These are phyloP conservation scores for Conchocele bisecta DNA, from an alignment of 2,888 invertebrate species.

Conservation along the genomic window DNA sequence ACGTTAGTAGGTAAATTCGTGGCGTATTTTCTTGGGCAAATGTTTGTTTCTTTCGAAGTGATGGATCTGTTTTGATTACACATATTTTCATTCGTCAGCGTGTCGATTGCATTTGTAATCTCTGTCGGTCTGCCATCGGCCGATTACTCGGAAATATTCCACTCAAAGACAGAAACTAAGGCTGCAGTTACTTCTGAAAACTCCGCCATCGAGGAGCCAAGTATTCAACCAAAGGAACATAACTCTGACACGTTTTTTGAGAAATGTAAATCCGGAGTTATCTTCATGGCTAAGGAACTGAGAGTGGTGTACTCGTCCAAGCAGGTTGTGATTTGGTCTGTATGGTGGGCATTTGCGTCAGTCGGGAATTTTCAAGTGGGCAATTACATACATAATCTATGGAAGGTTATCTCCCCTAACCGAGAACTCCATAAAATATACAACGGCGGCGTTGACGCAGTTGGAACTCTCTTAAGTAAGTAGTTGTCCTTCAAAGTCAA, in stretches of 20 bases:
- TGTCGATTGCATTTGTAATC: slow-evolving; percentile 89
- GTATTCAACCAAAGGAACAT: too few relatives aligned
- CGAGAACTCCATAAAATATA: slow-evolving; percentile 82
- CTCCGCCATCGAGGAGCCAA: too few relatives aligned
- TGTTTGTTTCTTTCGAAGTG: slow-evolving; percentile 87
- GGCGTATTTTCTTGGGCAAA: slow-evolving; percentile 89
- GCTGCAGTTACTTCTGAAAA: too few relatives aligned
- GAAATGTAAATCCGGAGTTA: slow-evolving; percentile 7
- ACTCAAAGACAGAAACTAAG: too few relatives aligned
- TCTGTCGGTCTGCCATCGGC: slow-evolving; percentile 88
- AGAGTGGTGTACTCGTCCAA: slow-evolving; percentile 59
- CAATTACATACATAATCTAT: slow-evolving; percentile 92
- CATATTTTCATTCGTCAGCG: slow-evolving; percentile 90
- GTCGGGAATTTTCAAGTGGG: slow-evolving; percentile 89
- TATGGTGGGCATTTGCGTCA: slow-evolving; percentile 90
- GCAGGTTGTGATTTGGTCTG: slow-evolving; percentile 88
- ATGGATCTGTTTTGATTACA: slow-evolving; percentile 90
- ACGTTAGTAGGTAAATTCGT: slow-evolving; percentile 91
- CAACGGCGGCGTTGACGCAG: slow-evolving; percentile 93
- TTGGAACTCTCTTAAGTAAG: slow-evolving; percentile 88
- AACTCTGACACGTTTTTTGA: neutral
- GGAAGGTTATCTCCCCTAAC: slow-evolving; percentile 85
- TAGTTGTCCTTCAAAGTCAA: too few relatives aligned
- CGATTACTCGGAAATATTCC: slow-evolving; percentile 48
- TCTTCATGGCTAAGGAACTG: slow-evolving; percentile 83